Evolutionary conservation across 1,140 invertebrate genomes (phyloP).

Genomic region (Listronotus oregonensis): DNA sequence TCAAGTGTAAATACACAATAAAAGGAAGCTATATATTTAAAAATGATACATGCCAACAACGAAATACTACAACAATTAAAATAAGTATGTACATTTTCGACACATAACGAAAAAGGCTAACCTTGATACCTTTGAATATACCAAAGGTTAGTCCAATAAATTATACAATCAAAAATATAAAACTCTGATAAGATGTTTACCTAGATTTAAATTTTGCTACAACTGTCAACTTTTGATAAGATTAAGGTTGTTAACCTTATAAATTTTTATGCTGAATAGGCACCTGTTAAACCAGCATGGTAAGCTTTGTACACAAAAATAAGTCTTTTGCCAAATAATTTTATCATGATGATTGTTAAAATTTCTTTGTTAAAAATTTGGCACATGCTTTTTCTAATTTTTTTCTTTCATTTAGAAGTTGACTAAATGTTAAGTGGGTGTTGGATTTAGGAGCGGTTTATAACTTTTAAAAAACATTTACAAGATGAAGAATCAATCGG

Average conservation of each 20-base stretch:
- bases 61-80: no score
- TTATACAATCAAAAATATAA: background rate
- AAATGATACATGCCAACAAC: no score
- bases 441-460: no score
- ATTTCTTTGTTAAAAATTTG: slow-evolving; percentile 20
- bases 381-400: background rate
- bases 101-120: background rate
- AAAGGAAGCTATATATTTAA: no score
- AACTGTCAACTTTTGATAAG: slow-evolving; percentile 8
- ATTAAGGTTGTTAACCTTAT: slow-evolving; percentile 14
- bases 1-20: no score
- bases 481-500: no score
- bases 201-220: slow-evolving; percentile 6
- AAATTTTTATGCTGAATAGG: slow-evolving; percentile 20
- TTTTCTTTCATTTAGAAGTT: slow-evolving; percentile 4
- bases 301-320: slow-evolving; percentile 23
- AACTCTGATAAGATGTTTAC: slow-evolving; percentile 8
- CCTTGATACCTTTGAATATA: background rate
- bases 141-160: background rate
- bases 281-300: slow-evolving; percentile 8
- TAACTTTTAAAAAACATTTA: no score
- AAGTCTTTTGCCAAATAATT: slow-evolving; percentile 29
- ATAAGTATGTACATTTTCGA: no score
- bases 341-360: slow-evolving; percentile 21
- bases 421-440: no score